Evolutionary conservation across 2,888 invertebrate genomes (phyloP).

Genomic region (Achlya flavicornis): DNA sequence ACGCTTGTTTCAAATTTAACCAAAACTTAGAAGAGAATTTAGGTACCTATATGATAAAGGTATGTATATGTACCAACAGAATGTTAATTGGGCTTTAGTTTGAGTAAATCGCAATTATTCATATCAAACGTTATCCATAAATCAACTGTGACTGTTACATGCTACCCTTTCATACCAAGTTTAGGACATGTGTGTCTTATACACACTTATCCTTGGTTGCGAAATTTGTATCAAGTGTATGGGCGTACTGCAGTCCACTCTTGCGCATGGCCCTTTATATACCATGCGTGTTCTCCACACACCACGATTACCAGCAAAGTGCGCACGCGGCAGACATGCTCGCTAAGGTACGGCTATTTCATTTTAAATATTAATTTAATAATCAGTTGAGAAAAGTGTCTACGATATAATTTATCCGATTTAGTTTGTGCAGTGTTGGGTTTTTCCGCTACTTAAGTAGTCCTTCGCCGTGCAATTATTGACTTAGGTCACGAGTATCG

Average conservation of each 20-base stretch:
- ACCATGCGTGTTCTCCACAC: conserved; percentile 29
- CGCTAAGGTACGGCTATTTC: conserved; percentile 63
- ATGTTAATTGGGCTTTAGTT: no score
- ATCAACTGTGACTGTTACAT: neutral
- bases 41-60: no score
- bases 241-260: conserved; percentile 32
- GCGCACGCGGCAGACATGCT: conserved; percentile 72
- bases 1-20: no score
- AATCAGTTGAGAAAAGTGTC: neutral
- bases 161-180: neutral
- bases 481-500: no score
- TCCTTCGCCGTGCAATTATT: no score
- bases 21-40: no score
- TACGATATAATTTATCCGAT: neutral
- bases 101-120: no score
- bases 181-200: conserved; percentile 11
- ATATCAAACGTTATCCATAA: neutral
- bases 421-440: no score
- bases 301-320: conserved; percentile 27
- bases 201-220: conserved; percentile 61
- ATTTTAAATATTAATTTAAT: neutral
- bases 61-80: no score
- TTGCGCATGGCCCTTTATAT: conserved; percentile 53
- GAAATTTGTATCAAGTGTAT: conserved; percentile 71
- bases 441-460: no score